A percentile compares a stretch with the other conserved stretches of the same genome.
These are phyloP conservation scores for Xiphorhynchus erythropygius DNA, from an alignment of 2,797 vertebrate species.

Conservation along the genomic window DNA sequence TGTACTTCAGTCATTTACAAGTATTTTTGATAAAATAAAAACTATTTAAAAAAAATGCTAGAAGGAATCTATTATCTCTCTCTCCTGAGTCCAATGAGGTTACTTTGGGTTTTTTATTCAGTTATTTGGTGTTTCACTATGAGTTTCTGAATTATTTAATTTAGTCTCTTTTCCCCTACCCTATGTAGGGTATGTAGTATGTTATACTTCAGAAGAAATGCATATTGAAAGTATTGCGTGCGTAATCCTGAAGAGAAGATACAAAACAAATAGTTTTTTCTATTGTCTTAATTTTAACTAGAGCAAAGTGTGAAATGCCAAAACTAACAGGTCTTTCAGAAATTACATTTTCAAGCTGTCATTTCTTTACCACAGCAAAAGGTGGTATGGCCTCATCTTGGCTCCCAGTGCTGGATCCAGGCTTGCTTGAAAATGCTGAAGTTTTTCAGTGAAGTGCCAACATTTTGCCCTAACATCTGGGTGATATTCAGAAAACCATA, in stretches of 20 bases:
- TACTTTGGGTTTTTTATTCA: background rate
- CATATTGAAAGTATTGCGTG: background rate
- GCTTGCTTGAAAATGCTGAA: background rate
- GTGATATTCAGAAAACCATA: background rate
- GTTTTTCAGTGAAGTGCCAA: background rate
- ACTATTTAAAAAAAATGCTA: background rate
- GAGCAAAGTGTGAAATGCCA: background rate
- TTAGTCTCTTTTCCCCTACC: background rate
- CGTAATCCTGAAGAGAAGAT: background rate
- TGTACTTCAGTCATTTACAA: background rate
- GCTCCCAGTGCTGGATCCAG: background rate
- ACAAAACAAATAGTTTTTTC: background rate
- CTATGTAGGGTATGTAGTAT: background rate
- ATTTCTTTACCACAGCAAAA: background rate
- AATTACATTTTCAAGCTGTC: background rate
- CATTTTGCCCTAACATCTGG: background rate
- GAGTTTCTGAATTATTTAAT: background rate
- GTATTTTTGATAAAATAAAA: background rate
- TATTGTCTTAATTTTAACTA: conserved; percentile 16
- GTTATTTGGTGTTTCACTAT: background rate
- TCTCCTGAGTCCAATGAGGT: background rate
- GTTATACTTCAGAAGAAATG: background rate
- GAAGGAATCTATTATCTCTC: background rate
- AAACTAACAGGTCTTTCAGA: background rate
- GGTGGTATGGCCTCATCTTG: background rate